Evolutionary conservation across 2,797 vertebrate species (phyloP).

Genomic region (Scolopax rusticola): DNA sequence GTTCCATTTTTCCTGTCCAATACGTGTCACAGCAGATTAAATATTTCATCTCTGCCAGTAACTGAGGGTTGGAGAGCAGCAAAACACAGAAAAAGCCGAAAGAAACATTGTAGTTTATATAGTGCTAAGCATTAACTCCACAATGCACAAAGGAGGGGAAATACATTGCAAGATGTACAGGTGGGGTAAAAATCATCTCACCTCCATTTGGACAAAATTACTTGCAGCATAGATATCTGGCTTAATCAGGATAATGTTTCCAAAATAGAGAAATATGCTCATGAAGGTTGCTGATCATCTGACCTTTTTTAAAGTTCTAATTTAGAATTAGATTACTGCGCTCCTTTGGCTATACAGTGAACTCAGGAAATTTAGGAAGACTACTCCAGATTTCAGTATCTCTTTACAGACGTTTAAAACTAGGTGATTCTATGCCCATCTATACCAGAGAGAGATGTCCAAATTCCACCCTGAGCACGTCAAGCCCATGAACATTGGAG

Average conservation of each 20-base stretch:
- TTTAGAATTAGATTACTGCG: background rate
- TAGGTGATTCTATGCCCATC: background rate
- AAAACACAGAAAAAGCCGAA: background rate
- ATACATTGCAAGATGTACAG: background rate
- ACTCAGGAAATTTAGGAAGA: background rate
- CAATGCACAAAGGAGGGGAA: background rate
- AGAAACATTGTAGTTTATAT: background rate
- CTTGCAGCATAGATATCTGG: background rate
- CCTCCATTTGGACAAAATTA: background rate
- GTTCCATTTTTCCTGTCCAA: background rate
- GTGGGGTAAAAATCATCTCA: background rate
- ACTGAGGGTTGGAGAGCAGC: background rate
- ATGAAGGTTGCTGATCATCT: background rate
- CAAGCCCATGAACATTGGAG: background rate
- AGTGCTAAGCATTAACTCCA: background rate
- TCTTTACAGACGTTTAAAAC: background rate
- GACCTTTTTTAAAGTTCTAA: background rate
- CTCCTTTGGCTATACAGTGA: background rate
- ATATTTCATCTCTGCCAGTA: background rate
- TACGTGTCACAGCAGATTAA: background rate
- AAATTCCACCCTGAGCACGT: background rate
- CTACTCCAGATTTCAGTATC: rapidly evolving
- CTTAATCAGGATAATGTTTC: background rate
- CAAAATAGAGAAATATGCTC: background rate
- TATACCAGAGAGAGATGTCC: background rate